phyloP scores from a whole-genome alignment of 2,113 vertebrate species.

The Choloepus hoffmanni region DNA sequence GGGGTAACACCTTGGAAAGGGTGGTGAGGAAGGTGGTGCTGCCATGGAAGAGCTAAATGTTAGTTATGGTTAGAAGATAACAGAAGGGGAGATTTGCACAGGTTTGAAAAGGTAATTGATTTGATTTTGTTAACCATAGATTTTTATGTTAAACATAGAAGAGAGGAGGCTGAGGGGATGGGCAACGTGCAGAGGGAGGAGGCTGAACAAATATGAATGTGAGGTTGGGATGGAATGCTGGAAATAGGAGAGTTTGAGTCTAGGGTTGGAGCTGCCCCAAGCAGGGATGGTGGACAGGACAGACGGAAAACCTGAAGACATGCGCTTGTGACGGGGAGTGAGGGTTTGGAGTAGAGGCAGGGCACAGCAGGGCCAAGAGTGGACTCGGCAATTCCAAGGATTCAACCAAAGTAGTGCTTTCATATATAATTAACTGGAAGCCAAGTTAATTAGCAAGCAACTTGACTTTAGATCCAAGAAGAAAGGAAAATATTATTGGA shows the following conservation, averaged over 20 bases:
- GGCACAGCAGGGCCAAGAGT: accelerated
- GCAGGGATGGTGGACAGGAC: background rate
- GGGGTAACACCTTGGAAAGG: background rate
- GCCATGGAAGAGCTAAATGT: background rate
- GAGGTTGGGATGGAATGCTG: accelerated
- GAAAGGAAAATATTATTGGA: background rate
- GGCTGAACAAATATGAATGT: accelerated
- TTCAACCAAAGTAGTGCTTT: background rate
- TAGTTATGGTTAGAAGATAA: no score
- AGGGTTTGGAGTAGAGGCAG: accelerated
- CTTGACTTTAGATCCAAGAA: background rate
- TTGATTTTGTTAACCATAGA: background rate
- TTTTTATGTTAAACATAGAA: background rate
- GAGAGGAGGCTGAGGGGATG: accelerated
- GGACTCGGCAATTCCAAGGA: background rate
- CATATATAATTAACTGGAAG: background rate
- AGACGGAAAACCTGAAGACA: background rate
- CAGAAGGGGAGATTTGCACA: background rate
- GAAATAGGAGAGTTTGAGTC: background rate
- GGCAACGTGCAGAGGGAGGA: background rate
- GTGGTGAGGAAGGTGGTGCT: accelerated
- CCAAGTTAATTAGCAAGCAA: background rate
- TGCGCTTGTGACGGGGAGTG: accelerated
- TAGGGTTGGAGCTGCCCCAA: no score
- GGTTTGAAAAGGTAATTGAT: background rate